Conservation (phyloP, 53 echinoderm and acorn worm species). For the Patiria pectinifera region DNA sequence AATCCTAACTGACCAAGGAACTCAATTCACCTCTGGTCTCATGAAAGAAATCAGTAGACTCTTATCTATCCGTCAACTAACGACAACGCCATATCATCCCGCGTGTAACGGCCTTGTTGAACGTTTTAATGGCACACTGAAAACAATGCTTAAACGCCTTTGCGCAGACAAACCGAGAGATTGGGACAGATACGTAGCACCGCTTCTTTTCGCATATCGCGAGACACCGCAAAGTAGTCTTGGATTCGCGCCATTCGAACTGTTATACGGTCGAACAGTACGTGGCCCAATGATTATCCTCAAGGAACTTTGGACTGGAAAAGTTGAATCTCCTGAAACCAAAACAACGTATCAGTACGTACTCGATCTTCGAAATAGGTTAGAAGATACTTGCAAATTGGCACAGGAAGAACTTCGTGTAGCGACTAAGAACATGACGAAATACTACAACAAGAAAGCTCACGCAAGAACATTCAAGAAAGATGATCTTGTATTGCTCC, state of each 20-base stretch:
- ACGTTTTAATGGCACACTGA: slow-evolving; percentile 63
- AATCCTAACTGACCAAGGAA: slow-evolving; percentile 67
- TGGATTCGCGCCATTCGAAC: slow-evolving; percentile 69
- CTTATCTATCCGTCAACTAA: slow-evolving; percentile 49
- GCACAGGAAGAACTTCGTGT: slow-evolving; percentile 24
- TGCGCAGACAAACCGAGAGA: slow-evolving; percentile 65
- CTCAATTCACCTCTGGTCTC: slow-evolving; percentile 61
- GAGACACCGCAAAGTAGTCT: slow-evolving; percentile 59
- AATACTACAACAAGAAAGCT: slow-evolving; percentile 59
- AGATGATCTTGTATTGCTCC: slow-evolving; percentile 72
- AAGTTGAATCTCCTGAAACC: slow-evolving; percentile 28
- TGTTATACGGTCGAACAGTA: slow-evolving; percentile 55
- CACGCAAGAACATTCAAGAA: slow-evolving; percentile 51
- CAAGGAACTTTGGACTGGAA: slow-evolving; percentile 65
- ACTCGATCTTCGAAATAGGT: slow-evolving; percentile 42
- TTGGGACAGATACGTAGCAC: slow-evolving; percentile 65
- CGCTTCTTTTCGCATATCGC: slow-evolving; percentile 58
- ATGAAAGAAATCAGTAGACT: slow-evolving; percentile 72
- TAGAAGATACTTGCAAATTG: slow-evolving; percentile 57
- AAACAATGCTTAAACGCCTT: slow-evolving; percentile 68
- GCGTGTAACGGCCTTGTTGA: slow-evolving; percentile 65
- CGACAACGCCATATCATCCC: slow-evolving; percentile 61
- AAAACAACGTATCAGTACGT: slow-evolving; percentile 58
- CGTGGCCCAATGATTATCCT: slow-evolving; percentile 68
- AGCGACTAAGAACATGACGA: slow-evolving; percentile 4